Evolutionary conservation across 2,888 invertebrate genomes (phyloP).

Genomic region (Enchytraeus crypticus): DNA sequence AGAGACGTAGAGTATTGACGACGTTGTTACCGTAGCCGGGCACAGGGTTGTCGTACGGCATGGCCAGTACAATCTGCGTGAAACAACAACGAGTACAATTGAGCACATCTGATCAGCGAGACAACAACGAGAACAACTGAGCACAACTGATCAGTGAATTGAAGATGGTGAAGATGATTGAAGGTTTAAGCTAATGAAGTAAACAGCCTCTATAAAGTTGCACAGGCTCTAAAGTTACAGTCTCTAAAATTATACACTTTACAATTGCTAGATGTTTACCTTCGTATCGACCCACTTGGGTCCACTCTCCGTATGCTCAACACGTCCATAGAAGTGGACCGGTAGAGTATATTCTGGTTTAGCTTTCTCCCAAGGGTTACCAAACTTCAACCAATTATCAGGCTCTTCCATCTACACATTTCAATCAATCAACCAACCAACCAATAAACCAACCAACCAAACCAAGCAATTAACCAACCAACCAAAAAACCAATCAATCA

Average conservation of each 20-base stretch:
- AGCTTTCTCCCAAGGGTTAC: slow-evolving; percentile 99
- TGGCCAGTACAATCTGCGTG: slow-evolving; percentile 74
- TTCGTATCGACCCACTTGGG: slow-evolving; percentile 94
- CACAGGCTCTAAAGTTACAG: too few relatives aligned
- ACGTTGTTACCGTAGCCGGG: slow-evolving; percentile 97
- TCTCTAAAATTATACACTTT: too few relatives aligned
- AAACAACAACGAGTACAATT: background rate
- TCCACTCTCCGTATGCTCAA: slow-evolving; percentile 62
- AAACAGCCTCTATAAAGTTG: too few relatives aligned
- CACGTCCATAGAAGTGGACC: slow-evolving; percentile 89
- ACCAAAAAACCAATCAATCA: too few relatives aligned
- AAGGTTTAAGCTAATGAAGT: too few relatives aligned
- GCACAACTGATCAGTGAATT: too few relatives aligned
- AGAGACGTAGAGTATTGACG: slow-evolving; percentile 90
- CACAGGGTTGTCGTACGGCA: slow-evolving; percentile 97
- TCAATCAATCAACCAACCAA: background rate
- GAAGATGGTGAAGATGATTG: too few relatives aligned
- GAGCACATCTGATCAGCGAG: background rate
- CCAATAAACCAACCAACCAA: too few relatives aligned
- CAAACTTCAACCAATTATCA: slow-evolving; percentile 95
- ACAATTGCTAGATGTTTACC: too few relatives aligned
- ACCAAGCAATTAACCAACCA: too few relatives aligned
- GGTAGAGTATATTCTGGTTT: slow-evolving; percentile 96
- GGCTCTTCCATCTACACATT: slow-evolving; percentile 71
- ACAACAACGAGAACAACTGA: too few relatives aligned